Evolutionary conservation across 2,797 vertebrate genomes (phyloP).

Genomic region (Labeo calbasu): DNA sequence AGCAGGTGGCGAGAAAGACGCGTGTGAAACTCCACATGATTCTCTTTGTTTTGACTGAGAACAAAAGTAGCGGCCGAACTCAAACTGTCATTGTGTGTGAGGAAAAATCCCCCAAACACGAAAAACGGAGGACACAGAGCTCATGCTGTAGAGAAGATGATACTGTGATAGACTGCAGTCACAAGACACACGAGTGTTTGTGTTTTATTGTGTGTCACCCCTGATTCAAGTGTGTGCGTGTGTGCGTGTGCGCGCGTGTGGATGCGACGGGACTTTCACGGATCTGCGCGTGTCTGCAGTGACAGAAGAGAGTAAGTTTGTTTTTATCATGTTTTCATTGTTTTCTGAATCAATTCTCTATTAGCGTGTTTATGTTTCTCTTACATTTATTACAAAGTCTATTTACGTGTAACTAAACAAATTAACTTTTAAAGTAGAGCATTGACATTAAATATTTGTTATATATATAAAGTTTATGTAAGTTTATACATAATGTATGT

Average conservation of each 20-base stretch:
- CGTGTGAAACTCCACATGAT: not conserved
- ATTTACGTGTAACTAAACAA: not conserved
- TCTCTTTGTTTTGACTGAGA: slow-evolving; percentile 45
- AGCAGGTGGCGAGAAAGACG: slow-evolving; percentile 33
- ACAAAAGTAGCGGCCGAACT: slow-evolving; percentile 34
- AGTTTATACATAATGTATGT: not conserved
- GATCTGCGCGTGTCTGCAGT: slow-evolving; percentile 1
- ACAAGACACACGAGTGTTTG: not conserved
- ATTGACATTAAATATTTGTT: not conserved
- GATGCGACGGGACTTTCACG: slow-evolving; percentile 9
- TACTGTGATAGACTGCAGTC: slow-evolving; percentile 9
- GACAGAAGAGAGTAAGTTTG: slow-evolving; percentile 29
- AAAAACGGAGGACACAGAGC: not conserved
- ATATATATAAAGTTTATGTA: not conserved
- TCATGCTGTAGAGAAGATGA: not conserved
- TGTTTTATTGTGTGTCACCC: not conserved
- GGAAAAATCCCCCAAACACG: not conserved
- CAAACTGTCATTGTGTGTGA: not conserved
- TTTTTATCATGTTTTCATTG: not conserved
- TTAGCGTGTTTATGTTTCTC: not conserved
- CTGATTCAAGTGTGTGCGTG: not conserved
- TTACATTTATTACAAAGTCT: not conserved
- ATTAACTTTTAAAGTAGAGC: not conserved
- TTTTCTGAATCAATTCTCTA: not conserved
- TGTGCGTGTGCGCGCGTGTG: not conserved